phyloP scores from a whole-genome alignment of 2,797 vertebrate genomes.

The Nasua narica region DNA sequence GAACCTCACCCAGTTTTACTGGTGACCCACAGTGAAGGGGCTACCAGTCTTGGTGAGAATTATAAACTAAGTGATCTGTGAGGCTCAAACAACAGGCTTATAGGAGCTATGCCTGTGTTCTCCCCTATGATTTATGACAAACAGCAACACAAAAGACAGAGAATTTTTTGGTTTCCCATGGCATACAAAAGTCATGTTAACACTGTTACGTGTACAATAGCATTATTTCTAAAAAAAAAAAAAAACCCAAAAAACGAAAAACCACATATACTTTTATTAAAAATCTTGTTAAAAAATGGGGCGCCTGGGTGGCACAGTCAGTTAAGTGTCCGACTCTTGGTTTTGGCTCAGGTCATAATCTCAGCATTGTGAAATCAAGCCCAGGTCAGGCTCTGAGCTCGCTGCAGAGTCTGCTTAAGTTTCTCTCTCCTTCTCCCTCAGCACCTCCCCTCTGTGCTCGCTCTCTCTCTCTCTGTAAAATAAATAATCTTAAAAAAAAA shows the following conservation, averaged over 20 bases:
- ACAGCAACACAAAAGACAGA: neutral
- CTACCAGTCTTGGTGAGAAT: neutral
- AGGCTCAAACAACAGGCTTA: neutral
- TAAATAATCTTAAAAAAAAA: neutral
- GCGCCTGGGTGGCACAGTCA: neutral
- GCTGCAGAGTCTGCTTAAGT: neutral
- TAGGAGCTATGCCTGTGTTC: neutral
- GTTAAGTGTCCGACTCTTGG: neutral
- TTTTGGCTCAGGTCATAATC: neutral
- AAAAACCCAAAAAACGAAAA: neutral
- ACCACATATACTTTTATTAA: neutral
- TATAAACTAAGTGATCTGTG: neutral
- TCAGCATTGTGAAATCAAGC: neutral
- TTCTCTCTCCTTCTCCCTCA: neutral
- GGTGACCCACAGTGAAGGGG: neutral
- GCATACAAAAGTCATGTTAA: neutral
- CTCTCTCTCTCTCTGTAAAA: neutral
- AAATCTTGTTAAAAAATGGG: neutral
- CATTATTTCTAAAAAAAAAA: neutral
- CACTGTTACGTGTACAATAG: neutral
- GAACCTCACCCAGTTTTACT: neutral
- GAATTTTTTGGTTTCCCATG: neutral
- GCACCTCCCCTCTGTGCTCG: fast-evolving
- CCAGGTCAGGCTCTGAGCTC: neutral
- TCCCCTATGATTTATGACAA: neutral